Evolutionary conservation across 2,113 vertebrate genomes (phyloP).

Genomic region (Pseudolaguvia tuberculata): DNA sequence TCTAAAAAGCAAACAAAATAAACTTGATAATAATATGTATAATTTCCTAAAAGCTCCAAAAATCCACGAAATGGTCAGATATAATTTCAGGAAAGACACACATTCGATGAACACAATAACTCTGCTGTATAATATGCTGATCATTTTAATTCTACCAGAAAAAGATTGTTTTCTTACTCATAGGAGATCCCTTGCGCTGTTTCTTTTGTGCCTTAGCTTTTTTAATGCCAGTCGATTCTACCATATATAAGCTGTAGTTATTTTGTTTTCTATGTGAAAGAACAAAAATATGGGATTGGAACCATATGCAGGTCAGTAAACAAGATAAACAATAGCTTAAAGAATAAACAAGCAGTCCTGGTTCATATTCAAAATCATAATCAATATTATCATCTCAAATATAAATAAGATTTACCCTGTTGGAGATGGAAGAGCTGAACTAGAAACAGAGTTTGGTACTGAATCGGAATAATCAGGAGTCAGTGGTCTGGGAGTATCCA

Average conservation of each 20-base stretch:
- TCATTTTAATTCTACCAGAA: background rate
- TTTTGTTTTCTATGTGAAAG: background rate
- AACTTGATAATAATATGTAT: no score
- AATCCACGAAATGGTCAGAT: background rate
- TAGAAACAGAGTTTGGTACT: background rate
- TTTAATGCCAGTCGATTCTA: slow-evolving; percentile 52
- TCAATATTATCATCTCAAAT: background rate
- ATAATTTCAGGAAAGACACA: background rate
- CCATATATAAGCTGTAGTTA: slow-evolving; percentile 23
- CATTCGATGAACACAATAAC: background rate
- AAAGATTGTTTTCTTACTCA: slow-evolving; percentile 58
- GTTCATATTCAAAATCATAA: background rate
- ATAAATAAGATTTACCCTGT: slow-evolving; percentile 51
- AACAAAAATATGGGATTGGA: background rate
- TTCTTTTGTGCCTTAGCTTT: slow-evolving; percentile 57
- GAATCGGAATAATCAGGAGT: background rate
- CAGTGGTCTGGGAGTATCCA: slow-evolving; percentile 21
- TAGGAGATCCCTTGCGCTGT: slow-evolving; percentile 59
- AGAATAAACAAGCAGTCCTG: background rate
- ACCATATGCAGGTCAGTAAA: background rate
- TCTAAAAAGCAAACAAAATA: slow-evolving; percentile 53
- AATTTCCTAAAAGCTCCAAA: background rate
- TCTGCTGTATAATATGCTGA: background rate
- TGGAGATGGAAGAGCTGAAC: slow-evolving; percentile 3
- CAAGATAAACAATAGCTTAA: background rate